These are phyloP conservation scores for Choloepus hoffmanni DNA, from an alignment of 2,113 vertebrate species.

Conservation along the genomic window DNA sequence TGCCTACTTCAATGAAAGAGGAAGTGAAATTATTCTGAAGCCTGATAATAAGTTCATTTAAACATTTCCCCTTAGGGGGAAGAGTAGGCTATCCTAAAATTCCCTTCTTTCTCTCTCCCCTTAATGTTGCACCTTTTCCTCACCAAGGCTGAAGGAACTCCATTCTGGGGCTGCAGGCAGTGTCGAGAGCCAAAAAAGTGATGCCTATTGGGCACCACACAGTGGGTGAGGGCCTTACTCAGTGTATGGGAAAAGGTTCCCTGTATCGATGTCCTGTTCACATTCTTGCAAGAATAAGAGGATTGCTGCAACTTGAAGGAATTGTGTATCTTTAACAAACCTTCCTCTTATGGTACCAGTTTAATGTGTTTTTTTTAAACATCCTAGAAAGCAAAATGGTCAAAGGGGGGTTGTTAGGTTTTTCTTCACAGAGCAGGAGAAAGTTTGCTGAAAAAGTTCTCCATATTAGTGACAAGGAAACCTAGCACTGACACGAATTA, in stretches of 20 bases:
- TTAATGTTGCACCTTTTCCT: neutral
- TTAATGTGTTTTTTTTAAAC: neutral
- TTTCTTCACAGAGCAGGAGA: neutral
- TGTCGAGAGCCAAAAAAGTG: neutral
- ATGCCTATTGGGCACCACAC: neutral
- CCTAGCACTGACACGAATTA: neutral
- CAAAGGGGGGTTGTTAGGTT: neutral
- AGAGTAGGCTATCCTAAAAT: neutral
- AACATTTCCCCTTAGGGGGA: neutral
- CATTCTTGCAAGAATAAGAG: slow-evolving; percentile 8
- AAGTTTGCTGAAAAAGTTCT: neutral
- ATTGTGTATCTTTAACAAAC: slow-evolving; percentile 40
- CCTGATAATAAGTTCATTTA: neutral
- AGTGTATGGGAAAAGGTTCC: neutral
- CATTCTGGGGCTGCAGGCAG: neutral
- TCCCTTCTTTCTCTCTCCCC: neutral
- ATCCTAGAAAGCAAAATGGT: neutral
- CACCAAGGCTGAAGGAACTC: neutral
- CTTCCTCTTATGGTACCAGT: neutral
- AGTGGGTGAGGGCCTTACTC: neutral
- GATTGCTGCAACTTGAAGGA: neutral
- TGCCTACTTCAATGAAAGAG: neutral
- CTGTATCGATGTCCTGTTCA: neutral
- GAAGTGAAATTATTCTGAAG: neutral
- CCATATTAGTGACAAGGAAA: slow-evolving; percentile 15